These are phyloP conservation scores for Leptinotarsa peninsularis DNA, from an alignment of 2,888 invertebrate genomes.

Conservation along the genomic window DNA sequence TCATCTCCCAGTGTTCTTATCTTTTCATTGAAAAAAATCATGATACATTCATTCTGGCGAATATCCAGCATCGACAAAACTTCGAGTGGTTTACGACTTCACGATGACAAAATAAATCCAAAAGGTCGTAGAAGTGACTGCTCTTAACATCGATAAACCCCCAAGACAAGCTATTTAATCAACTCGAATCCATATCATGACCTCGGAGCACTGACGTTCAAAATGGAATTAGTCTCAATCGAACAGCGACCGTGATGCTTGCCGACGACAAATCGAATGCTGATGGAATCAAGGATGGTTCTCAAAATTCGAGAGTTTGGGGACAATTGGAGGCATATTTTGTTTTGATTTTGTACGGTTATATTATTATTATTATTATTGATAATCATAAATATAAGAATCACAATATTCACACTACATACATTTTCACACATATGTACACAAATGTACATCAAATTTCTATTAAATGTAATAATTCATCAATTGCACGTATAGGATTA, in stretches of 20 bases:
- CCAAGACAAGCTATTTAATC: constrained; percentile 8
- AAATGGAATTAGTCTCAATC: constrained; percentile 20
- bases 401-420: too few species aligned
- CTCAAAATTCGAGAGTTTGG: background rate
- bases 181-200: constrained; percentile 13
- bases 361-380: too few species aligned
- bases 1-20: too few species aligned
- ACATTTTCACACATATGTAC: too few species aligned
- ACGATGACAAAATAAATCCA: background rate
- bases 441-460: too few species aligned
- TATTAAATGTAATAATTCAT: too few species aligned
- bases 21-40: too few species aligned
- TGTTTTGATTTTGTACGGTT: too few species aligned
- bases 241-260: background rate
- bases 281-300: background rate
- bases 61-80: background rate
- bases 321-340: background rate
- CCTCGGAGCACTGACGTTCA: constrained; percentile 10
- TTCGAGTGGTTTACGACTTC: constrained; percentile 1
- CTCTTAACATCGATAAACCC: constrained; percentile 14
- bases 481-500: too few species aligned
- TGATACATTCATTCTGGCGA: background rate
- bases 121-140: constrained; percentile 2
- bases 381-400: too few species aligned
- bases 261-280: background rate